These are phyloP conservation scores for Pyrrhia umbra DNA, from an alignment of 2,888 invertebrate species.

Conservation along the genomic window DNA sequence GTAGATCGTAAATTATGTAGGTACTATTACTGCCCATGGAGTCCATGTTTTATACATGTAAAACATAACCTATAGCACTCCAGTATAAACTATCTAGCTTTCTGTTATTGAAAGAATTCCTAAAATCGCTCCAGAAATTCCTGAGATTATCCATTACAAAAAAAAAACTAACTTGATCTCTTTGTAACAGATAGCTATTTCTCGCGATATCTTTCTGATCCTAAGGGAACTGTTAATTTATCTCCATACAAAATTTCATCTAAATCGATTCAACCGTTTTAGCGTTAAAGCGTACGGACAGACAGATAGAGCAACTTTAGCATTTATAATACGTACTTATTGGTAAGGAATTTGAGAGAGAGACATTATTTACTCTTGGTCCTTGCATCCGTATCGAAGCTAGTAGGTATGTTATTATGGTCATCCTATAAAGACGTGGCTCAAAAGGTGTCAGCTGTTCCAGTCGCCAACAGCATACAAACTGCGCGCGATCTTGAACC, in stretches of 20 bases:
- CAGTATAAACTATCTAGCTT: not conserved
- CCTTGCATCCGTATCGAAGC: not conserved
- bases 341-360: not conserved
- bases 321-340: too few species aligned
- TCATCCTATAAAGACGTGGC: constrained; percentile 15
- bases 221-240: too few species aligned
- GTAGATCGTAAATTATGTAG: not conserved
- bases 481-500: constrained; percentile 54
- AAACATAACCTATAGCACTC: not conserved
- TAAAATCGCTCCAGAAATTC: not conserved
- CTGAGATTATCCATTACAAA: too few species aligned
- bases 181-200: too few species aligned
- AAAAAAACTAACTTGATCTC: too few species aligned
- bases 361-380: not conserved
- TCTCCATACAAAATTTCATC: too few species aligned
- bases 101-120: not conserved
- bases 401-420: not conserved
- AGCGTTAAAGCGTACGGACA: too few species aligned
- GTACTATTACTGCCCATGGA: not conserved
- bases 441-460: constrained; percentile 36
- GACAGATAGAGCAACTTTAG: too few species aligned
- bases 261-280: too few species aligned
- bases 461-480: constrained; percentile 40
- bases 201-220: too few species aligned
- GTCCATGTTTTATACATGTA: not conserved